These are phyloP conservation scores for Nycteola revayana DNA, from an alignment of 2,888 invertebrate genomes.

Conservation along the genomic window DNA sequence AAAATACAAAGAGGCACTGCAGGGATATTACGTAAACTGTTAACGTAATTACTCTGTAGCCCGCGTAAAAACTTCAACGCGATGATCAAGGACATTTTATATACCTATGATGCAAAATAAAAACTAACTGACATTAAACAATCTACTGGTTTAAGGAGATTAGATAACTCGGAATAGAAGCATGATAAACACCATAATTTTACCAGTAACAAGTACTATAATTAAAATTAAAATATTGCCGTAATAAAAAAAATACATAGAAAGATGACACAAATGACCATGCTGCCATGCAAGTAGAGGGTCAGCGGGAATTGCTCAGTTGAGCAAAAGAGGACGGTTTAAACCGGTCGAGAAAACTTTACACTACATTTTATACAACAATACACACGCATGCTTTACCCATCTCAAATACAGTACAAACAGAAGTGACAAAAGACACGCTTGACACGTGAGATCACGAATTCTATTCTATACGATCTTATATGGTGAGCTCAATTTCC, in stretches of 20 bases:
- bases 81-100: too few species aligned
- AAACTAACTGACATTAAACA: too few species aligned
- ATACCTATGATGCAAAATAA: not conserved
- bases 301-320: slow-evolving; percentile 44
- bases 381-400: slow-evolving; percentile 12
- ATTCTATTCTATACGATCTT: slow-evolving; percentile 22
- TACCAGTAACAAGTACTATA: too few species aligned
- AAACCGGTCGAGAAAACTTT: slow-evolving; percentile 39
- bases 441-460: slow-evolving; percentile 33
- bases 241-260: slow-evolving; percentile 16
- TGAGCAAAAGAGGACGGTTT: slow-evolving; percentile 38
- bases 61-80: too few species aligned
- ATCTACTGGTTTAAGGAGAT: too few species aligned
- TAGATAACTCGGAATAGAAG: too few species aligned
- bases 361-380: slow-evolving; percentile 11
- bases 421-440: slow-evolving; percentile 30
- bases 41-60: too few species aligned
- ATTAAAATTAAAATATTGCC: not conserved
- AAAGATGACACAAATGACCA: slow-evolving; percentile 44
- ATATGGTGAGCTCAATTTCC: slow-evolving; percentile 23
- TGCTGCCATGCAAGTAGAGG: slow-evolving; percentile 39
- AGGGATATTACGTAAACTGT: too few species aligned
- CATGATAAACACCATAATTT: too few species aligned
- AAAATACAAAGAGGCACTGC: too few species aligned
- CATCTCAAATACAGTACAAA: slow-evolving; percentile 27